Conservation (phyloP, 2,113 vertebrate species). For the Lagopus leucura region DNA sequence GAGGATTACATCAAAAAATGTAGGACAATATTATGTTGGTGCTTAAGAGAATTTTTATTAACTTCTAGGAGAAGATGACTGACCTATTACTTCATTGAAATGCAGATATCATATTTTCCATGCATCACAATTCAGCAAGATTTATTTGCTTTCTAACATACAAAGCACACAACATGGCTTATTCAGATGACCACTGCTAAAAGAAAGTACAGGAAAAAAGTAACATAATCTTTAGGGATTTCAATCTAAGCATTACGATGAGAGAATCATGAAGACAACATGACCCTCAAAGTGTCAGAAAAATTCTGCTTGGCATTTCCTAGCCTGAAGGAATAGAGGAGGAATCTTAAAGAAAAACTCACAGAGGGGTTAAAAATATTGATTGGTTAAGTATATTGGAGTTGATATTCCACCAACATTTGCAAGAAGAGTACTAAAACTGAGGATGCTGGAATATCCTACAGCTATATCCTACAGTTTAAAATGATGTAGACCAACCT, state of each 20-base stretch:
- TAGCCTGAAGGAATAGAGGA: not conserved
- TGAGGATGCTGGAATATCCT: not conserved
- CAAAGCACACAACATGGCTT: not conserved
- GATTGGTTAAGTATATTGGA: not conserved
- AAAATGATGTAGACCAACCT: not conserved
- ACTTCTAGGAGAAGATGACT: not conserved
- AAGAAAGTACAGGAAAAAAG: not conserved
- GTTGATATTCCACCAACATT: not conserved
- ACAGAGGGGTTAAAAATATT: not conserved
- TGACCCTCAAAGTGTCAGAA: not conserved
- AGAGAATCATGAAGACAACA: not conserved
- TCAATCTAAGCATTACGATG: not conserved
- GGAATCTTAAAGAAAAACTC: not conserved
- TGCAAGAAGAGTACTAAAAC: not conserved
- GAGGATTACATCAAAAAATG: slow-evolving; percentile 1
- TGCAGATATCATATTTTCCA: not conserved
- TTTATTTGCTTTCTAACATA: not conserved
- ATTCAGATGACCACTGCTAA: not conserved
- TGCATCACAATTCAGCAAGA: not conserved
- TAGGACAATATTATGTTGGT: not conserved
- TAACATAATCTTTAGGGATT: not conserved
- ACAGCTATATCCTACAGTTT: not conserved
- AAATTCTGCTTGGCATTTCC: not conserved
- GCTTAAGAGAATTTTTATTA: not conserved
- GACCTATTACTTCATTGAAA: not conserved